Conservation (phyloP, 2,113 vertebrate species). For the Cochlearius cochlearius region DNA sequence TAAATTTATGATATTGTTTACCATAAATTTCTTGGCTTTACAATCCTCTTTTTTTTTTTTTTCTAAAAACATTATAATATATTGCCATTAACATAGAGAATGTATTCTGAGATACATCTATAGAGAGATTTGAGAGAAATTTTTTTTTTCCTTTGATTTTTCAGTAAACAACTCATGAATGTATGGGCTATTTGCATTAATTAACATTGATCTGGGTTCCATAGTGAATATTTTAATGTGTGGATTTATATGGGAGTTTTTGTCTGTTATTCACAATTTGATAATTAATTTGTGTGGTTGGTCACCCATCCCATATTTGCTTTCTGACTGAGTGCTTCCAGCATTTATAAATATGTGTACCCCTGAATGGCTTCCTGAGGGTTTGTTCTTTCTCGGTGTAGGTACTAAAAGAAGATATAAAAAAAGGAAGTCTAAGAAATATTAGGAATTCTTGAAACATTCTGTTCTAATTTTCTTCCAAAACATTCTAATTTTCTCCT, state of each 20-base stretch:
- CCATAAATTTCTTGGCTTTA: not conserved
- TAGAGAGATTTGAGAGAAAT: accelerated
- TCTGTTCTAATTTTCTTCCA: not conserved
- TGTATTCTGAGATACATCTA: not conserved
- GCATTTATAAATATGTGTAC: not conserved
- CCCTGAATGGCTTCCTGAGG: not conserved
- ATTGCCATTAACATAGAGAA: not conserved
- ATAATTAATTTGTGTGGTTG: not conserved
- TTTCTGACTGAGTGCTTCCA: not conserved
- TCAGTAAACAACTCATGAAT: not conserved
- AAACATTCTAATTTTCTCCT: slow-evolving; percentile 31
- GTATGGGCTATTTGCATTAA: not conserved
- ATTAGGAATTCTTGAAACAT: slow-evolving; percentile 1
- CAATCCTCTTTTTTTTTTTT: not conserved
- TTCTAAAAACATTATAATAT: not conserved
- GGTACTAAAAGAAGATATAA: not conserved
- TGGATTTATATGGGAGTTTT: not conserved
- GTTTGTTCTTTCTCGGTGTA: not conserved
- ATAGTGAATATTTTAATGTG: not conserved
- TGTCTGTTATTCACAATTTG: not conserved
- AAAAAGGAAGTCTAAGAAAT: not conserved
- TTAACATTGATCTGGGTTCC: not conserved
- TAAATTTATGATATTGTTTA: not conserved
- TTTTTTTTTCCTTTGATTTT: not conserved
- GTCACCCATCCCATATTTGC: not conserved